Conservation (phyloP, 2,888 invertebrate genomes). For the Tiliacea citrago region DNA sequence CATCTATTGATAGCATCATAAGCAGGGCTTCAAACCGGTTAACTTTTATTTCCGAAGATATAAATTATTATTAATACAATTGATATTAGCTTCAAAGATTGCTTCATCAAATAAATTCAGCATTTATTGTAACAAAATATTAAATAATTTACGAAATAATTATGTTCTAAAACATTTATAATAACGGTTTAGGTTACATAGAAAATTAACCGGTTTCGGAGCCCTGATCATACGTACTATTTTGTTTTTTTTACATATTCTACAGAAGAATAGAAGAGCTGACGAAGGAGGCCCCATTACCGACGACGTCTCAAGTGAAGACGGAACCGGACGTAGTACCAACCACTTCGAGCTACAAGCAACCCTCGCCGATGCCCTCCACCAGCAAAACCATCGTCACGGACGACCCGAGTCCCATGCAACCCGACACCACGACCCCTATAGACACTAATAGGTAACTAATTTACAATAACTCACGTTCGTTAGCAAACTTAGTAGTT, state of each 20-base stretch:
- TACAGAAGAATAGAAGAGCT: constrained; percentile 71
- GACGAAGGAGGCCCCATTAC: constrained; percentile 53
- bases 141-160: too few species aligned
- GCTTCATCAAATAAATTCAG: too few species aligned
- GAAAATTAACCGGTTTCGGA: too few species aligned
- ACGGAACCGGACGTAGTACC: constrained; percentile 82
- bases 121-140: too few species aligned
- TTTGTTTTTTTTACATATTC: neutral
- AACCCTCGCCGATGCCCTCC: constrained; percentile 74
- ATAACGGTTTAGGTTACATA: too few species aligned
- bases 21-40: too few species aligned
- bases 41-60: too few species aligned
- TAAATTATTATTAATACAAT: too few species aligned
- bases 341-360: constrained; percentile 74
- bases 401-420: constrained; percentile 62
- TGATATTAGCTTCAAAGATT: too few species aligned
- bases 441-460: constrained; percentile 73
- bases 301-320: constrained; percentile 71
- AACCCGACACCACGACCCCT: constrained; percentile 72
- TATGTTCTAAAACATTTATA: too few species aligned
- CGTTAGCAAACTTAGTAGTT: neutral
- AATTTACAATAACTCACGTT: neutral
- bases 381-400: constrained; percentile 71
- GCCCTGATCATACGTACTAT: too few species aligned
- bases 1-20: neutral